Conservation (phyloP, 1,140 invertebrate species). For the Acromyrmex heyeri region DNA sequence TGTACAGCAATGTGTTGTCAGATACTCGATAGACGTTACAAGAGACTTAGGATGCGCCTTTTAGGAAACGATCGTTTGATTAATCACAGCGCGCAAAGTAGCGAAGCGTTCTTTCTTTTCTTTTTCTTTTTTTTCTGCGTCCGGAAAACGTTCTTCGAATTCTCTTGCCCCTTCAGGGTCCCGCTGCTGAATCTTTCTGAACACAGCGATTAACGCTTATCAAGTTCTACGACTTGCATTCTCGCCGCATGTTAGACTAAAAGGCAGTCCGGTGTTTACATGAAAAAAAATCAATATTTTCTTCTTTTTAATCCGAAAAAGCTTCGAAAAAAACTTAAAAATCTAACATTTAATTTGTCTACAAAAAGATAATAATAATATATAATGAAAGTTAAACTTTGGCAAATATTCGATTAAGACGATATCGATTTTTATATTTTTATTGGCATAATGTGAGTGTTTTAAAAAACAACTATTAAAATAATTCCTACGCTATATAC, state of each 20-base stretch:
- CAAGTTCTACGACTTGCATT: constrained; percentile 37
- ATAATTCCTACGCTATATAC: background rate
- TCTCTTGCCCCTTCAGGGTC: background rate
- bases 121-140: background rate
- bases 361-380: background rate
- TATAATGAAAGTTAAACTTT: background rate
- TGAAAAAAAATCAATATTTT: background rate
- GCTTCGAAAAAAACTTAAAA: background rate
- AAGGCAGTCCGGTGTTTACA: background rate
- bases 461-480: background rate
- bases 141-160: constrained; percentile 3
- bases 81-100: constrained; percentile 63
- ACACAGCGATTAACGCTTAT: constrained; percentile 40
- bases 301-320: background rate
- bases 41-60: constrained; percentile 41
- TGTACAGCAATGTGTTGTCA: constrained; percentile 82
- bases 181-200: constrained; percentile 24
- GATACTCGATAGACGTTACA: constrained; percentile 73
- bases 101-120: constrained; percentile 24
- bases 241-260: constrained; percentile 33
- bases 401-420: background rate
- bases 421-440: constrained; percentile 10
- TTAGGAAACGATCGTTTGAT: constrained; percentile 47
- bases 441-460: background rate
- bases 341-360: background rate